Conservation (phyloP, 2,797 vertebrate genomes). For the Micropoecilia bifurca region DNA sequence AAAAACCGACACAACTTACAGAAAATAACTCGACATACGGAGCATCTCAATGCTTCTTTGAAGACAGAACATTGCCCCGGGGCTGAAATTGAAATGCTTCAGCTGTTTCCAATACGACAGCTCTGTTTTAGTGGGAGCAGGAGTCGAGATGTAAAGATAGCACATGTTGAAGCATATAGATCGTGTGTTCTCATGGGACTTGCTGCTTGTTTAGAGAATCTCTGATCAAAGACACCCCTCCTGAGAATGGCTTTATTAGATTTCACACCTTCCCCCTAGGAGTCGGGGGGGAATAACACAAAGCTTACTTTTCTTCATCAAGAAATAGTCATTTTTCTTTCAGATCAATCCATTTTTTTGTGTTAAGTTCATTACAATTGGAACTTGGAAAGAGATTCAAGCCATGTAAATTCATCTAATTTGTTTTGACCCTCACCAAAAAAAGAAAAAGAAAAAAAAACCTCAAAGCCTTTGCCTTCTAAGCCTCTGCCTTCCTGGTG, state of each 20-base stretch:
- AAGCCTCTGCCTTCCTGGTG: slow-evolving; percentile 48
- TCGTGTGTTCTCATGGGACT: slow-evolving; percentile 77
- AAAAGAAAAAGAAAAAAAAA: neutral
- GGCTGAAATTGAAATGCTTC: slow-evolving; percentile 79
- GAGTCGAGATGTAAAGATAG: slow-evolving; percentile 81
- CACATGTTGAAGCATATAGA: slow-evolving; percentile 74
- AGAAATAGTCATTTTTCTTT: slow-evolving; percentile 78
- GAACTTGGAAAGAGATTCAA: neutral
- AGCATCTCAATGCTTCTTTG: slow-evolving; percentile 60
- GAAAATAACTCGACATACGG: slow-evolving; percentile 55
- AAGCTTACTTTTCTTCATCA: slow-evolving; percentile 80
- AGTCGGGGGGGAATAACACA: slow-evolving; percentile 73
- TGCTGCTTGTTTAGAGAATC: slow-evolving; percentile 82
- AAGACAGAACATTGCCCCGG: slow-evolving; percentile 71
- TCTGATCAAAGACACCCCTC: slow-evolving; percentile 82
- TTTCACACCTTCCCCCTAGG: slow-evolving; percentile 81
- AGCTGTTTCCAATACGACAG: slow-evolving; percentile 85
- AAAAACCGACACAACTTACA: slow-evolving; percentile 31
- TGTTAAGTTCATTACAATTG: slow-evolving; percentile 47
- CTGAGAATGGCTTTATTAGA: slow-evolving; percentile 84
- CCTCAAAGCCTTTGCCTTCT: slow-evolving; percentile 31
- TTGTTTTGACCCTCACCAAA: slow-evolving; percentile 4
- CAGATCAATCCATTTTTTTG: slow-evolving; percentile 68
- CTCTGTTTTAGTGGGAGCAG: slow-evolving; percentile 78
- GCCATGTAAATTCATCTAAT: slow-evolving; percentile 25